Evolutionary conservation across 2,888 invertebrate genomes (phyloP).

Genomic region (Loripinus fragilis): DNA sequence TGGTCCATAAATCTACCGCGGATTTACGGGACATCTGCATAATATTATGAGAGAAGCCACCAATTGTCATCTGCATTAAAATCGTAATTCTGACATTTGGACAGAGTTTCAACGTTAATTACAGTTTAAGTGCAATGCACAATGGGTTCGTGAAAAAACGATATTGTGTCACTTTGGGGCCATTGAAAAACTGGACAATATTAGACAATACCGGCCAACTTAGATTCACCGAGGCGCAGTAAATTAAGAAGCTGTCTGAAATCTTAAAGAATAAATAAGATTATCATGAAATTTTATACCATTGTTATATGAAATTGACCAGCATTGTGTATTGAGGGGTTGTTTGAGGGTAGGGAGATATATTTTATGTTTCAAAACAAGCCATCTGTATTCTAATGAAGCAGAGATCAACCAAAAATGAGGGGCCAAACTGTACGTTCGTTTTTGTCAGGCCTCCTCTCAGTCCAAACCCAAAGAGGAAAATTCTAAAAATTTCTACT

Average conservation of each 20-base stretch:
- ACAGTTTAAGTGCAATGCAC: conserved; percentile 33
- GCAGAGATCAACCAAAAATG: neutral
- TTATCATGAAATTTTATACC: conserved; percentile 13
- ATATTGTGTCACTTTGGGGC: conserved; percentile 7
- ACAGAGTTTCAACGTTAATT: conserved; percentile 14
- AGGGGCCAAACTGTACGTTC: too few species aligned
- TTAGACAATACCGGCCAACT: neutral
- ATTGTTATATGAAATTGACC: conserved; percentile 16
- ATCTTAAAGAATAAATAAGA: conserved; percentile 14
- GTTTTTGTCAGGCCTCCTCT: too few species aligned
- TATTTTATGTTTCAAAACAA: neutral
- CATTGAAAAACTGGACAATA: conserved; percentile 20
- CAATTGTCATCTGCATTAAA: conserved; percentile 23
- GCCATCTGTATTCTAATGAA: conserved; percentile 16
- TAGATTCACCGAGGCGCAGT: conserved; percentile 5
- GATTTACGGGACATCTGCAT: conserved; percentile 36
- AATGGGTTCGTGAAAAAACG: conserved; percentile 10
- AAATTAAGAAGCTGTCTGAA: conserved; percentile 2
- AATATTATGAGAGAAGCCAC: conserved; percentile 17
- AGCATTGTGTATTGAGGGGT: neutral
- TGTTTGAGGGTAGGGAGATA: neutral
- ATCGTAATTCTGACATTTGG: neutral
- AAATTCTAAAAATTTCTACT: too few species aligned
- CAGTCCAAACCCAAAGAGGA: too few species aligned
- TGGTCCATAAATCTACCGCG: neutral